These are phyloP conservation scores for Sipha maydis DNA, from an alignment of 2,888 invertebrate species.

Conservation along the genomic window DNA sequence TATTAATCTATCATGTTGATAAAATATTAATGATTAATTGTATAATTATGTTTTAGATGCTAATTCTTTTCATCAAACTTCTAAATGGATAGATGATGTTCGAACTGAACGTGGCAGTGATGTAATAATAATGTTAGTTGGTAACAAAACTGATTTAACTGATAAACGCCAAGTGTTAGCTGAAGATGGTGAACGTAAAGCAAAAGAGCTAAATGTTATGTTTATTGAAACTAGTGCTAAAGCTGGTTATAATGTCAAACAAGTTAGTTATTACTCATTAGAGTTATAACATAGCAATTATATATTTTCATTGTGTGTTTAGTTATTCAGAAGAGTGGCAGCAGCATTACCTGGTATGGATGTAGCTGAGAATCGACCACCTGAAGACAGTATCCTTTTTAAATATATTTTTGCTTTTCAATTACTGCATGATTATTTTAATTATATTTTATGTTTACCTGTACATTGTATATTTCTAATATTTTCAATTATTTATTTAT, in stretches of 20 bases:
- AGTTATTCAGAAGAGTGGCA: slow-evolving; percentile 97
- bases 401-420: slow-evolving; percentile 47
- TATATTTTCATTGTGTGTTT: slow-evolving; percentile 66
- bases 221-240: slow-evolving; percentile 99
- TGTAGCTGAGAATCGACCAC: slow-evolving; percentile 92
- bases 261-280: slow-evolving; percentile 74
- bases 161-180: slow-evolving; percentile 98
- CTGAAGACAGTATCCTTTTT: slow-evolving; percentile 95
- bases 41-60: slow-evolving; percentile 75
- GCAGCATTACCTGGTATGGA: slow-evolving; percentile 99
- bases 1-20: background rate
- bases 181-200: slow-evolving; percentile 98
- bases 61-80: slow-evolving; percentile 99
- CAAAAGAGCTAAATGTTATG: slow-evolving; percentile 99
- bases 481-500: slow-evolving; percentile 67
- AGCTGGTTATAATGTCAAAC: slow-evolving; percentile 99
- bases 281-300: background rate
- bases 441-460: slow-evolving; percentile 43
- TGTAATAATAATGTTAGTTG: slow-evolving; percentile 99
- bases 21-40: background rate
- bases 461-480: slow-evolving; percentile 66
- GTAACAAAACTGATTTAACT: slow-evolving; percentile 99
- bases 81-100: slow-evolving; percentile 99
- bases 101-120: slow-evolving; percentile 98
- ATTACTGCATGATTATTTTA: slow-evolving; percentile 64